These are phyloP conservation scores for Heterodera carotae DNA, from an alignment of 1,140 invertebrate species.

Conservation along the genomic window DNA sequence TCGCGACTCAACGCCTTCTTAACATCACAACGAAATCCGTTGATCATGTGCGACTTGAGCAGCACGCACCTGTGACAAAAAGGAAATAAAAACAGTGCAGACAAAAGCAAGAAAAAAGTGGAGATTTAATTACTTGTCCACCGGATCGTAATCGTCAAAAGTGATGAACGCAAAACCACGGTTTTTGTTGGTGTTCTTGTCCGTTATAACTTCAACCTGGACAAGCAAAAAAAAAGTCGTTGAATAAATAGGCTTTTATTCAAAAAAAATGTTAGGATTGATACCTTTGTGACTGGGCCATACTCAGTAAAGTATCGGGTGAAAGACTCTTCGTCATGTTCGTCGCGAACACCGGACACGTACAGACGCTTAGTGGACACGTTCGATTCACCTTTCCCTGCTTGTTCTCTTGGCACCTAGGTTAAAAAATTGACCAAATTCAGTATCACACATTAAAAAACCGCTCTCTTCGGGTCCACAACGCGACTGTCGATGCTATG, in stretches of 20 bases:
- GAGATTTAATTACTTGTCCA: slow-evolving; percentile 71
- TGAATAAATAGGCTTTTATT: slow-evolving; percentile 20
- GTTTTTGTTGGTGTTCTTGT: slow-evolving; percentile 74
- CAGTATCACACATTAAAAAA: neutral
- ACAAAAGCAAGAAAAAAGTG: slow-evolving; percentile 70
- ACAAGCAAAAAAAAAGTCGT: slow-evolving; percentile 29
- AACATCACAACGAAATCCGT: slow-evolving; percentile 68
- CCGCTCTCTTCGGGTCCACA: slow-evolving; percentile 93
- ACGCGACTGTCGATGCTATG: slow-evolving; percentile 80
- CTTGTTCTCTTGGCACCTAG: slow-evolving; percentile 79
- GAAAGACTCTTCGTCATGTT: slow-evolving; percentile 57
- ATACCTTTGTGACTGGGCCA: slow-evolving; percentile 78
- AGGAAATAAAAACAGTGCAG: neutral
- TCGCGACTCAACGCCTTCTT: slow-evolving; percentile 69
- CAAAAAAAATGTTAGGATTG: neutral
- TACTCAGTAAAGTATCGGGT: slow-evolving; percentile 89
- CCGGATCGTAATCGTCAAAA: slow-evolving; percentile 70
- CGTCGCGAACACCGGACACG: slow-evolving; percentile 79
- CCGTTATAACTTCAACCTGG: slow-evolving; percentile 78
- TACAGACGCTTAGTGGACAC: slow-evolving; percentile 93
- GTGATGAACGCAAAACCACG: slow-evolving; percentile 51
- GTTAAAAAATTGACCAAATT: neutral
- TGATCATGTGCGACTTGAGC: slow-evolving; percentile 67
- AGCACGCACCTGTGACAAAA: slow-evolving; percentile 69
- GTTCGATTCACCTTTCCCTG: slow-evolving; percentile 81